Evolutionary conservation across 37 sponge, comb jelly and placozoan species (phyloP), one percentile per base, ranked within the genome.

Genomic region (Aphrocallistes beatrix): DNA sequence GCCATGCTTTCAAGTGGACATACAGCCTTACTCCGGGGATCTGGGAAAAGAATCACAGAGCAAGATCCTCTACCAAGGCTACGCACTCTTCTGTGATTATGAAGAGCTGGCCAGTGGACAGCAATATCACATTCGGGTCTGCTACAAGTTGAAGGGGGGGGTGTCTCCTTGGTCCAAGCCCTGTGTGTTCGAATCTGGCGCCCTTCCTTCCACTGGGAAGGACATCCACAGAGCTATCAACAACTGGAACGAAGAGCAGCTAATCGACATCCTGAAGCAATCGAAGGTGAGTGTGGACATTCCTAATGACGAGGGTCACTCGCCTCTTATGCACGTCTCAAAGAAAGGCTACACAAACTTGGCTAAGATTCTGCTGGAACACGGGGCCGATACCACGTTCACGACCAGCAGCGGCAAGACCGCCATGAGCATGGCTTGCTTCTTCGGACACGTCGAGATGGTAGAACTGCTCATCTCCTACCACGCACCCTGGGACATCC

Each of bases 351-450:
- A 60, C 75, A 60, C 75, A 19, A 60, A 13, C 75, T 25, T 60
- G 3, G 75, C 75, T 13, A 60, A 60, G 34, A 1, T 60, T 3
- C 34, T 60, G 75, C 75, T 60, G 3, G 75, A 60, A 19, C n/a
- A 60, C 34, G 75, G 75, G 3, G 75, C 75, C 3, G 75, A 60
- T 13, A 60, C 75, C 3, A 60, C 75, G 3, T 60, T 60, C 75
- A 60, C 75, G 25, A 60, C 75, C 6, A 60, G 75, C 75, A 60
- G 75, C 34, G 75, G 75, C 6, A 60, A 60, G 75, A 60, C 75
- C 25, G 75, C 75, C 25, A 60, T 60, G 34, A 32, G 32, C 25
- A 60, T 60, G 75, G 75, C 75, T 30, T 3, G 17, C 34, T 60
- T 60, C 34, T 28, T 32, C 34, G 75, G 75, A 60, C 75, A 60